These are phyloP conservation scores for Drosophila aff. DNA, from an alignment of 1,140 invertebrate genomes.

Conservation along the genomic window DNA sequence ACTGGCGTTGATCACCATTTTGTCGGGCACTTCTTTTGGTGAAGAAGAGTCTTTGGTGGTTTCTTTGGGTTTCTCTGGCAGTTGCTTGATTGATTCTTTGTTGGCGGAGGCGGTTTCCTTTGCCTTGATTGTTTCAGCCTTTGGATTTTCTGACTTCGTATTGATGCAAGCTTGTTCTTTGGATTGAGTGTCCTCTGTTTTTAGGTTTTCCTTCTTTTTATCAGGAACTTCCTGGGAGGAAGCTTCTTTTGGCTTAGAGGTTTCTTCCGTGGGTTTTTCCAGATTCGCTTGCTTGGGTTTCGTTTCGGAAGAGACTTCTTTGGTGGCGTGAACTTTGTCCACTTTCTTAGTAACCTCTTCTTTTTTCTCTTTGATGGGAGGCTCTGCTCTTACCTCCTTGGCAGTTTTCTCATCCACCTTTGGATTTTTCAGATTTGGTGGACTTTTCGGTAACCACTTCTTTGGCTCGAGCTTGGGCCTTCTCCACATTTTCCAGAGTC, in stretches of 20 bases:
- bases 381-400: neutral
- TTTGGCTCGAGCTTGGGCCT: conserved; percentile 43
- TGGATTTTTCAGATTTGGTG: conserved; percentile 8
- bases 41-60: neutral
- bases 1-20: conserved; percentile 35
- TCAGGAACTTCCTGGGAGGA: neutral
- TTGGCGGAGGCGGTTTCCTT: neutral
- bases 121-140: conserved; percentile 10
- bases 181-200: neutral
- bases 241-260: conserved; percentile 6
- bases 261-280: neutral
- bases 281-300: neutral
- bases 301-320: neutral
- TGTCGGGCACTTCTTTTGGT: conserved; percentile 14
- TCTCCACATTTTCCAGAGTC: conserved; percentile 65
- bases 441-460: conserved; percentile 21
- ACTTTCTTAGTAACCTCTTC: neutral
- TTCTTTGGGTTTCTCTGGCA: conserved; percentile 16
- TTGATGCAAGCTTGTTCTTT: neutral
- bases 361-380: neutral
- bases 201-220: neutral
- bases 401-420: neutral
- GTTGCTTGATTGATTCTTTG: conserved; percentile 19
- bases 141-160: neutral
- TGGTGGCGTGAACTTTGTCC: neutral